Evolutionary conservation across 2,113 vertebrate species (phyloP).

Genomic region (Aplodontia rufa): DNA sequence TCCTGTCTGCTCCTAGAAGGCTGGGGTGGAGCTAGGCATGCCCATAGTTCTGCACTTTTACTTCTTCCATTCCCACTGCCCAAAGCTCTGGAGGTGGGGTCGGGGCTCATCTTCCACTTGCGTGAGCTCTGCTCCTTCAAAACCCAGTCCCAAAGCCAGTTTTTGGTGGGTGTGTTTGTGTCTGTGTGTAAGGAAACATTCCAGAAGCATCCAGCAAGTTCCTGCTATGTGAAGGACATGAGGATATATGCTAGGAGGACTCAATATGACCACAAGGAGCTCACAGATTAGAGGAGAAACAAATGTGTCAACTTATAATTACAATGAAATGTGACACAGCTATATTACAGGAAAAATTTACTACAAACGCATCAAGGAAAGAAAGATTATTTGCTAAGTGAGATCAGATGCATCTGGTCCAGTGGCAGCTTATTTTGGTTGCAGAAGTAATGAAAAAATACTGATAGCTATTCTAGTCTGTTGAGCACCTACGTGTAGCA

Average conservation of each 20-base stretch:
- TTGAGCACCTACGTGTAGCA: fast-evolving
- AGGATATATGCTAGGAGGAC: fast-evolving
- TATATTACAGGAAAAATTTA: background rate
- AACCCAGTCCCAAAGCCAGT: background rate
- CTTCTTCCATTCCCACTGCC: background rate
- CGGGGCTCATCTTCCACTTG: background rate
- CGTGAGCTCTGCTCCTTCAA: background rate
- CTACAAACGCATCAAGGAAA: background rate
- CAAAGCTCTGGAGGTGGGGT: background rate
- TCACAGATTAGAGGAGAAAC: background rate
- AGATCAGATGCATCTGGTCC: background rate
- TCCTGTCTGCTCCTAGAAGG: background rate
- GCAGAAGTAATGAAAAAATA: background rate
- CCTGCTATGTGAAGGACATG: background rate
- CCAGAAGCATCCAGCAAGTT: background rate
- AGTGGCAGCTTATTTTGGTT: background rate
- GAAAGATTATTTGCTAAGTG: background rate
- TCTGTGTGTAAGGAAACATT: background rate
- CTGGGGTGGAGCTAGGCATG: fast-evolving
- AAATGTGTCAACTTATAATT: background rate
- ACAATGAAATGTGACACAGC: background rate
- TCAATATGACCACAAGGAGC: background rate
- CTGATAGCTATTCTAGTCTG: fast-evolving
- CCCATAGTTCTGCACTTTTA: fast-evolving
- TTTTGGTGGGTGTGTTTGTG: background rate